Conservation (phyloP, 2,888 invertebrate genomes). For the Sesamia inferens region DNA sequence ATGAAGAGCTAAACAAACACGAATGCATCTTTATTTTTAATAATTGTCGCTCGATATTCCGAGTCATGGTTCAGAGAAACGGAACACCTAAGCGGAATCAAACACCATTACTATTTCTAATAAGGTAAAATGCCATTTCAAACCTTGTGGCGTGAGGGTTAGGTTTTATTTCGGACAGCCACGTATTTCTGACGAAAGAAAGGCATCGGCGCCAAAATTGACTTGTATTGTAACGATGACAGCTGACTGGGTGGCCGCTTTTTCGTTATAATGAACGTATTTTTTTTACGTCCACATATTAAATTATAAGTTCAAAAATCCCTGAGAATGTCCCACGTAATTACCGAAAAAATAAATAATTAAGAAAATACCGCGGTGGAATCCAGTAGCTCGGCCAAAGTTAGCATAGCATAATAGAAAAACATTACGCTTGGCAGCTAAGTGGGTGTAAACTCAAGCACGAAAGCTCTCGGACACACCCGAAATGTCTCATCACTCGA, state of each 20-base stretch:
- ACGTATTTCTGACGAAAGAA: constrained; percentile 48
- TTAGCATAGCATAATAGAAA: constrained; percentile 66
- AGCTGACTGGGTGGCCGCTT: constrained; percentile 84
- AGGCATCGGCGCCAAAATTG: constrained; percentile 85
- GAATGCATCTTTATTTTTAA: constrained; percentile 86
- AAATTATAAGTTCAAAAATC: constrained; percentile 6
- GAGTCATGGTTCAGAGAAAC: constrained; percentile 86
- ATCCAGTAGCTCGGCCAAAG: constrained; percentile 62
- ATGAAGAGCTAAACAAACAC: constrained; percentile 89
- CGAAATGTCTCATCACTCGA: constrained; percentile 81
- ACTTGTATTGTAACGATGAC: constrained; percentile 84
- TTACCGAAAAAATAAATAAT: constrained; percentile 24
- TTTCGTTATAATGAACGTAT: constrained; percentile 71
- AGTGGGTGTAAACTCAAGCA: constrained; percentile 82
- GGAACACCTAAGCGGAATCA: constrained; percentile 85
- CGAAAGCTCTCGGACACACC: constrained; percentile 79
- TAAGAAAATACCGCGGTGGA: constrained; percentile 34
- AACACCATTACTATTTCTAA: constrained; percentile 58
- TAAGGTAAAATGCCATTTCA: constrained; percentile 52
- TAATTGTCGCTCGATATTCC: constrained; percentile 82
- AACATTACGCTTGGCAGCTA: constrained; percentile 75
- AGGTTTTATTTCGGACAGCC: constrained; percentile 45
- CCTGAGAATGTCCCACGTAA: constrained; percentile 13
- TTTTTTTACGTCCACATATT: constrained; percentile 25
- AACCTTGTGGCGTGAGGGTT: constrained; percentile 58